phyloP scores from a whole-genome alignment of 2,888 invertebrate species.

The Coelogynopora nodosa region DNA sequence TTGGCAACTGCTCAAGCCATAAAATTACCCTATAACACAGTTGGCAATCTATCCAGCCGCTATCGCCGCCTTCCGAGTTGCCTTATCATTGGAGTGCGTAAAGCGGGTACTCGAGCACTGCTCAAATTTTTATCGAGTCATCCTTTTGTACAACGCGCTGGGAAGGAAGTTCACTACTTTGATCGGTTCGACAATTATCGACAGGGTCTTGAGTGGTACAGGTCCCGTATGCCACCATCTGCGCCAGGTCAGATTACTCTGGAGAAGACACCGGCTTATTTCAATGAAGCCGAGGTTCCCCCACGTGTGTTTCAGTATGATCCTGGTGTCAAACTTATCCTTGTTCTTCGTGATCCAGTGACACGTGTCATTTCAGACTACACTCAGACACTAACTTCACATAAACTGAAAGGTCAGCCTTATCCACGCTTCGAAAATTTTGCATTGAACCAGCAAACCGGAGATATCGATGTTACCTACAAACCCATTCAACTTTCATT shows the following conservation, averaged over 20 bases:
- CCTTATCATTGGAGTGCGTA: conserved; percentile 62
- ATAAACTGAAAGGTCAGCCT: background rate
- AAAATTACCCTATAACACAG: too few species aligned
- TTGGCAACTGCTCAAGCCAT: too few species aligned
- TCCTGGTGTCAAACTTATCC: conserved; percentile 68
- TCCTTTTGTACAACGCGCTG: conserved; percentile 78
- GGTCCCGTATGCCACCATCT: conserved; percentile 81
- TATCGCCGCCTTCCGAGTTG: conserved; percentile 58
- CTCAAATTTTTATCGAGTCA: conserved; percentile 59
- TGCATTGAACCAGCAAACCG: background rate
- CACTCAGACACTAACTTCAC: conserved; percentile 76
- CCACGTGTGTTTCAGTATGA: conserved; percentile 70
- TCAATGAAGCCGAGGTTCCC: conserved; percentile 89
- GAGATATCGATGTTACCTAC: background rate
- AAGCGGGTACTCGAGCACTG: conserved; percentile 62
- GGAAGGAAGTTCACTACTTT: conserved; percentile 93
- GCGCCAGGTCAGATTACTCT: conserved; percentile 86
- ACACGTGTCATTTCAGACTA: conserved; percentile 93
- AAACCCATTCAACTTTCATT: conserved; percentile 33
- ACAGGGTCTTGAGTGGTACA: conserved; percentile 87
- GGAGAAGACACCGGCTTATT: conserved; percentile 96
- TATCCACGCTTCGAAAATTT: background rate
- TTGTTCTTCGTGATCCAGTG: conserved; percentile 92
- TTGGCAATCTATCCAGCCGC: background rate
- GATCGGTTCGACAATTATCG: conserved; percentile 78